phyloP scores from a whole-genome alignment of 2,888 invertebrate genomes.

The Agriopis aurantiaria region DNA sequence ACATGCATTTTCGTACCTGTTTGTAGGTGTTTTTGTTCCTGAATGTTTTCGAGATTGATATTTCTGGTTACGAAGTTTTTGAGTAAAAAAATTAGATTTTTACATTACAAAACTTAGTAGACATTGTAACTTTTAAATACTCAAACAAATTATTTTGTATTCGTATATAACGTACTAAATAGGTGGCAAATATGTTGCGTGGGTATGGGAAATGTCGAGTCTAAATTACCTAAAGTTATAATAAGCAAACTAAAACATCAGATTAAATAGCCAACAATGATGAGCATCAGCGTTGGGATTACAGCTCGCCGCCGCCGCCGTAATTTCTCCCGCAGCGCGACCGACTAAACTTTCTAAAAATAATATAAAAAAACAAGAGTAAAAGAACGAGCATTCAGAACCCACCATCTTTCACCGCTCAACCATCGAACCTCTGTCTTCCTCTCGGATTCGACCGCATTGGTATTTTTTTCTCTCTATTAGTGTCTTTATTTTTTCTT shows the following conservation, averaged over 20 bases:
- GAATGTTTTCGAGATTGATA: slow-evolving; percentile 37
- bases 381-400: slow-evolving; percentile 81
- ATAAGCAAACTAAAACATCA: slow-evolving; percentile 61
- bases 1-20: slow-evolving; percentile 62
- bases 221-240: slow-evolving; percentile 41
- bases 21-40: slow-evolving; percentile 61
- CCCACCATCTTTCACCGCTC: slow-evolving; percentile 82
- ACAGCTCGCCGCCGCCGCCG: slow-evolving; percentile 70
- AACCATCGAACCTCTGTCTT: slow-evolving; percentile 71
- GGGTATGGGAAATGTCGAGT: slow-evolving; percentile 25
- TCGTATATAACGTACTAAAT: slow-evolving; percentile 28
- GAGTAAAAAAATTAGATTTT: slow-evolving; percentile 11
- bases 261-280: slow-evolving; percentile 73
- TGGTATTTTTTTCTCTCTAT: slow-evolving; percentile 55
- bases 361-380: slow-evolving; percentile 75
- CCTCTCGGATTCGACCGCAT: slow-evolving; percentile 54
- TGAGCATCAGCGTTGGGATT: slow-evolving; percentile 72
- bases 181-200: slow-evolving; percentile 26
- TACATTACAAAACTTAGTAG: slow-evolving; percentile 6
- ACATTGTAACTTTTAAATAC: slow-evolving; percentile 20
- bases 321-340: slow-evolving; percentile 82
- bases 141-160: slow-evolving; percentile 1
- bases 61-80: slow-evolving; percentile 17
- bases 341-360: slow-evolving; percentile 85
- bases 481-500: slow-evolving; percentile 29